Evolutionary conservation across 2,888 invertebrate genomes (phyloP), one percentile per base, ranked within the genome.

Genomic region (Ectemnius cavifrons): DNA sequence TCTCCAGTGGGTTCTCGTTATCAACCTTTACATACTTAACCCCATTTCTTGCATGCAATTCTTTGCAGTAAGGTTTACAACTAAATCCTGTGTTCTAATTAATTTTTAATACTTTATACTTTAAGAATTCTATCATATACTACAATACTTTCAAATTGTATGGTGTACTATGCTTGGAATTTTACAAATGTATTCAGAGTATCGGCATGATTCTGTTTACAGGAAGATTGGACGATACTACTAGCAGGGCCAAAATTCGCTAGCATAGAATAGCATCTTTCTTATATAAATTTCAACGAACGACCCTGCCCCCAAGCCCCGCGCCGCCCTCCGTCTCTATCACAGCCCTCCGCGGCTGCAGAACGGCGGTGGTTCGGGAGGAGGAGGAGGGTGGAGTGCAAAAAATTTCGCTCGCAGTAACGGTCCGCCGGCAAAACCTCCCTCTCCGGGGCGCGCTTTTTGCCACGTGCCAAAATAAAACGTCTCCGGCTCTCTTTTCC

Each of bases 371-470:
- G 37, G 5, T 37, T 37, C 37, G 37, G 23, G 16, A 0, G 37
- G 73, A 0, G 37, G 73, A 71, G 71, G 74, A 37, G 37, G 37
- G 11, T 37, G 37, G 69, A 66, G 75, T 75, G 69, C 80, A 86
- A 88, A 87, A 87, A 87, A 81, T 82, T 84, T 80, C 79, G 83
- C 83, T 82, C 80, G 80, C 83, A 84, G 85, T 84, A 86, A 84
- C 86, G 86, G 83, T 84, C 82, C 83, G 81, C 80, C 81, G 37
- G 83, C 85, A 86, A 87, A 87, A 86, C 84, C 84, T 80, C 81
- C 79, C 78, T 79, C 77, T 78, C 81, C 79, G 79, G 37, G 37
- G 70, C 79, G 76, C 79, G 81, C 79, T 85, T 87, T 88, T 87
- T 86, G 37, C 82, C 80, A 80, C 73, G 67, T 67, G 81, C 84